These are phyloP conservation scores for Drosophila mercatorum DNA, from an alignment of 2,888 invertebrate genomes.

Conservation along the genomic window DNA sequence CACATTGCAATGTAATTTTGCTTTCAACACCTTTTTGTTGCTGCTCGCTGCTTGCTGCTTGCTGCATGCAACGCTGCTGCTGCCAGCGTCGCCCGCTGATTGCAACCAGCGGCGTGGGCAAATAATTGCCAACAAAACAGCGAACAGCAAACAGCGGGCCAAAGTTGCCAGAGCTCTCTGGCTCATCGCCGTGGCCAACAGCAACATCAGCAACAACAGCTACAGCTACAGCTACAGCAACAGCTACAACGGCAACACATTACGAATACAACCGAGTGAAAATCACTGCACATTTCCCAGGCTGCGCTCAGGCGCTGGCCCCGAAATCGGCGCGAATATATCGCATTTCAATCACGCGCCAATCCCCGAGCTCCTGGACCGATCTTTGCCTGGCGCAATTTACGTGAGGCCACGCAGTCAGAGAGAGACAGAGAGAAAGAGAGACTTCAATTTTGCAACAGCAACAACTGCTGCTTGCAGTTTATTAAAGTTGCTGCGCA, in stretches of 20 bases:
- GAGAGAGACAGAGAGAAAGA: conserved; percentile 25
- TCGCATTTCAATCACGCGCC: conserved; percentile 83
- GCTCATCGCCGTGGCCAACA: conserved; percentile 40
- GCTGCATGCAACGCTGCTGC: conserved; percentile 60
- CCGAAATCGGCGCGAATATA: conserved; percentile 81
- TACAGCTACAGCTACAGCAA: conserved; percentile 1
- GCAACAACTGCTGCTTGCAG: conserved; percentile 64
- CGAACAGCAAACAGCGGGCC: conserved; percentile 42
- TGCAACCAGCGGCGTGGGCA: conserved; percentile 76
- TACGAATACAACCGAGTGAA: conserved; percentile 55
- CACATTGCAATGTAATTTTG: conserved; percentile 77
- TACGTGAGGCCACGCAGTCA: conserved; percentile 76
- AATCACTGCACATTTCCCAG: conserved; percentile 80
- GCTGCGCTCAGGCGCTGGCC: conserved; percentile 61
- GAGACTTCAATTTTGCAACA: conserved; percentile 14
- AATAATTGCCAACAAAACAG: conserved; percentile 75
- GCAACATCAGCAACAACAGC: conserved; percentile 11
- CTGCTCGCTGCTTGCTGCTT: conserved; percentile 45
- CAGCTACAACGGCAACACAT: conserved; percentile 25
- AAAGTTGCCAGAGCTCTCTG: conserved; percentile 35
- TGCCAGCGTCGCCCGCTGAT: conserved; percentile 60
- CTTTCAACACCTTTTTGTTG: conserved; percentile 75
- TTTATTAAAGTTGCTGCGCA: conserved; percentile 78
- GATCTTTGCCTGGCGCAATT: conserved; percentile 55
- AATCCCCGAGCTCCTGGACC: conserved; percentile 30